Evolutionary conservation across 1,140 invertebrate species (phyloP), one percentile per base, ranked within the genome.

Genomic region (Alviniconcha marisindica): DNA sequence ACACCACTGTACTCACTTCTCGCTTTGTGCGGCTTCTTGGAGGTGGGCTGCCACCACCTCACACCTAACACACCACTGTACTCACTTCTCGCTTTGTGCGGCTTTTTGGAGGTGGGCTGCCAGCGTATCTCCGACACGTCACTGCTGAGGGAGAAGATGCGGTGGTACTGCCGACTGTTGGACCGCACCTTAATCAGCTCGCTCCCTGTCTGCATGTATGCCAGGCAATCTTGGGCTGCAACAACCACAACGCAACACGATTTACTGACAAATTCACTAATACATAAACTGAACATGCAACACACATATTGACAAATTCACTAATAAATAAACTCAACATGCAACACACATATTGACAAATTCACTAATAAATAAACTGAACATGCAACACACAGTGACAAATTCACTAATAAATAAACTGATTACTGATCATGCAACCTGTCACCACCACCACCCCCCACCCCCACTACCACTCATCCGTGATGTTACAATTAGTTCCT

Each of bases 1-100:
- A 51, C 48, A 51, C 48, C 7, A 7, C 7, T 18, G 36, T 18
- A 92, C 93, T 93, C 92, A 95, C 95, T 94, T 91, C 93, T 91
- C 3, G 95, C 95, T 92, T 95, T 95, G 81, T 94, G 94, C n/a
- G 95, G 93, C 87, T 95, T 95, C 89, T 96, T 96, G 63, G 94
- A 94, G 0, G 95, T 95, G 21, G 95, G 95, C 48, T 95, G 93
- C n/a, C n/a, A n/a, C n/a, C n/a, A n/a, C n/a, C n/a, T n/a, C n/a
- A n/a, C n/a, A n/a, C n/a, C 71, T 36, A 42, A 44, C 63, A 80
- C 83, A 54, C 48, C 86, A 21, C 63, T 38, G 31, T 21, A 92
- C 93, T 93, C 92, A 95, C 95, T 94, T 91, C 93, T 91, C 5
- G 95, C 95, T 92, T 95, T 95, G 81, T 94, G 94, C 28, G 95